Base-by-base conservation (phyloP, 2,888 invertebrate genomes). In the Caenorhabditis angaria region DNA sequence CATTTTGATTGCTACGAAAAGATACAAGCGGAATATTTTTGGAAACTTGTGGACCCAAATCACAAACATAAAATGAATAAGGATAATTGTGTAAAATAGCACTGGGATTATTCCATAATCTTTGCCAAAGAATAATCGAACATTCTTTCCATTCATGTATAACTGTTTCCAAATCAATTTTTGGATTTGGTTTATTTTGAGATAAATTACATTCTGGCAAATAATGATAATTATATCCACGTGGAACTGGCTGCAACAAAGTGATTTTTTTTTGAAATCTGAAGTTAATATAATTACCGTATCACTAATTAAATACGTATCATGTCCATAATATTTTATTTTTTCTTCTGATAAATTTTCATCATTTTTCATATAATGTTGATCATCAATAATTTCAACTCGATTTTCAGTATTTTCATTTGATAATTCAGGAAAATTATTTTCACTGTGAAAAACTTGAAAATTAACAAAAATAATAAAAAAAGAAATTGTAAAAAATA, bases 21-120 rank as follows among this genome's bases (percentile, higher is more conserved):
- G 63, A 64, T 50, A 28, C 54, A 35, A 69, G 14, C 20, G 63
- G 64, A 22, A 69, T 64, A 32, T 32, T 56, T 12, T 61, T 48
- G 20, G 61, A 50, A 25, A 58, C 48, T 6, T 53, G 25, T 20
- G 64, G 64, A n/a, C 64, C 70, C 25, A 63, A 62, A 48, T 70
- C 70, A 58, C 70, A 70, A 12, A 70, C 70, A 28, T 70, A 70
- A n/a, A 70, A 53, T 1, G 65, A 64, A 28, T 61, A 65, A 1
- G 70, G 70, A 61, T 57, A 70, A 24, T 70, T 70, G 57, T 65
- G 65, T 3, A 70, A 56, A 29, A 70, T 56, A 27, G 57, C 65
- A 50, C 64, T 61, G 41, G 64, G 61, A 47, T 61, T 65, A 47
- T 56, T 61, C 18, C 47, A 35, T 22, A 65, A 65, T 32, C 70